Conservation (phyloP, 37 sponge, comb jelly and placozoan species). For the Cliona cf. orientalis region DNA sequence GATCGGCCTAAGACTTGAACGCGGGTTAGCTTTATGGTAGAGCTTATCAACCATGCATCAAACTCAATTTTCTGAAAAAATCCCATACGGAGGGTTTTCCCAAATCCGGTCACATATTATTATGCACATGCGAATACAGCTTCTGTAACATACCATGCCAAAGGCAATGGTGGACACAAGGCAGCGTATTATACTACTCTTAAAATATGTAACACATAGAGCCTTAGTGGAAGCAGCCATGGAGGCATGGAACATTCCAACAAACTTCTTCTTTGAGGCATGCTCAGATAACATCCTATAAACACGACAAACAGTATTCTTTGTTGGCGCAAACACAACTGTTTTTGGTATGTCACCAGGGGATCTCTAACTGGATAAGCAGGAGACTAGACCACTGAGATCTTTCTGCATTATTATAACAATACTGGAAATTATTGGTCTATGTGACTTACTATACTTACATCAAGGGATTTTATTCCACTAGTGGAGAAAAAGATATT, state of each 20-base stretch:
- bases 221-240: background rate
- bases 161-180: background rate
- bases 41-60: no score
- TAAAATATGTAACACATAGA: background rate
- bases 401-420: constrained; percentile 4
- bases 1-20: no score
- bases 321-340: no score
- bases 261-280: background rate
- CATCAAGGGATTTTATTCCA: background rate
- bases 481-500: constrained; percentile 10
- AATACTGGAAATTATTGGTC: background rate
- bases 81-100: no score
- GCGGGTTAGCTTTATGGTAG: no score
- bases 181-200: background rate
- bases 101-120: no score
- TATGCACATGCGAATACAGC: background rate
- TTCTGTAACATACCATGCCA: background rate
- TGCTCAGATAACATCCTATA: background rate
- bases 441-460: background rate
- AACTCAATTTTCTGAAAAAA: no score
- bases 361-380: background rate
- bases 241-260: background rate
- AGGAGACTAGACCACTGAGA: background rate
- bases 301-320: no score
- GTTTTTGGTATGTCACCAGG: background rate